A percentile compares a stretch with the other conserved stretches of the same genome.
Conservation (phyloP, 2,797 vertebrate genomes). For the Falco peregrinus region DNA sequence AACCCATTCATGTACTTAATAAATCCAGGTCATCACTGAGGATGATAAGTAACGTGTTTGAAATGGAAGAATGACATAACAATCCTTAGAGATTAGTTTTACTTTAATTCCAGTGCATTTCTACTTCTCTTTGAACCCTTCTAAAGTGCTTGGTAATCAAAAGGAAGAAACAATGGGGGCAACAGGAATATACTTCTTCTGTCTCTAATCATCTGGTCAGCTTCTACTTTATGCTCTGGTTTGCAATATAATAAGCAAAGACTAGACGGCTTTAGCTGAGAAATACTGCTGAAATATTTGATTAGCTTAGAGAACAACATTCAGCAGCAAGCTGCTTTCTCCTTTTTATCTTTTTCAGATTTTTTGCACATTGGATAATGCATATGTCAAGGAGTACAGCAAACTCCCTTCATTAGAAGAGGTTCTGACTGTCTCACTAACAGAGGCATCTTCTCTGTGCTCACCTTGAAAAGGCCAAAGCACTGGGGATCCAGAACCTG, state of each 20-base stretch:
- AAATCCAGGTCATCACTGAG: background rate
- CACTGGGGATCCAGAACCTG: background rate
- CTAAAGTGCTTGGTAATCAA: background rate
- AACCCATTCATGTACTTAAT: background rate
- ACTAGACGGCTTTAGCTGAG: background rate
- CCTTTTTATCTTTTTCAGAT: background rate
- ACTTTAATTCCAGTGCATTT: background rate
- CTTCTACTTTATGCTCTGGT: background rate
- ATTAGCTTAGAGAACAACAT: background rate
- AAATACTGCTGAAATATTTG: background rate
- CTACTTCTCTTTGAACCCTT: background rate
- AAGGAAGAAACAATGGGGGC: background rate
- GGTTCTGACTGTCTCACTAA: background rate
- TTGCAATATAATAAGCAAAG: background rate
- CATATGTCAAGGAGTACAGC: background rate
- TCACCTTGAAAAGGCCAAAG: background rate
- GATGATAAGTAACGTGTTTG: background rate
- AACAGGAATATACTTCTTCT: background rate
- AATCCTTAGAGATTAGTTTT: background rate
- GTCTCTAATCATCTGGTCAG: background rate
- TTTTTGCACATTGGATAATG: background rate
- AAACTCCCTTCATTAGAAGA: background rate
- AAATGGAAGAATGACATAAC: background rate
- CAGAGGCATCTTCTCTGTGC: background rate
- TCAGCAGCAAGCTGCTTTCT: background rate